Evolutionary conservation across 1,140 invertebrate genomes (phyloP).

Genomic region (Euglossa dilemma): DNA sequence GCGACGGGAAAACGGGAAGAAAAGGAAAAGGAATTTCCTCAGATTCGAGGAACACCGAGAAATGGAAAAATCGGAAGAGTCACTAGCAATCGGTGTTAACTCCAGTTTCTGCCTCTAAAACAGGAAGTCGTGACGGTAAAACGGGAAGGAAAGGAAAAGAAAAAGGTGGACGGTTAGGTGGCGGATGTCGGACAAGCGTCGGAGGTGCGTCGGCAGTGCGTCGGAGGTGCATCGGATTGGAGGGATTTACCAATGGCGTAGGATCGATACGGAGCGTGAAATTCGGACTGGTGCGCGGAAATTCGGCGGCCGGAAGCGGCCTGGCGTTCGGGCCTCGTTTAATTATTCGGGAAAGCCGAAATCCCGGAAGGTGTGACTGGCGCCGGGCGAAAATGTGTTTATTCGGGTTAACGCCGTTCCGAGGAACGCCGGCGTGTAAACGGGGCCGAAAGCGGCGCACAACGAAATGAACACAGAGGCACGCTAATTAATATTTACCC

Average conservation of each 20-base stretch:
- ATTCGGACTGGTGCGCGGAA: conserved; percentile 14
- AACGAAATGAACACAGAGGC: conserved; percentile 79
- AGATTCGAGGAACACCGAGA: no score
- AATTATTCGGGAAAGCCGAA: conserved; percentile 50
- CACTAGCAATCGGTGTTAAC: no score
- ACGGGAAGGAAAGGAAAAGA: no score
- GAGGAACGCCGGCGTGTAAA: conserved; percentile 55
- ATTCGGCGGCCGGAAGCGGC: conserved; percentile 27
- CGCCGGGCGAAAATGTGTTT: conserved; percentile 54
- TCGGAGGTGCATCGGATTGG: no score
- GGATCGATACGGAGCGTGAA: conserved; percentile 20
- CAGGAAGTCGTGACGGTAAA: background rate
- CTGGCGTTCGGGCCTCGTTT: conserved; percentile 11
- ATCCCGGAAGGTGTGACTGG: conserved; percentile 52
- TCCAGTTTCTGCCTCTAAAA: background rate
- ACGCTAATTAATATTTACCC: conserved; percentile 26
- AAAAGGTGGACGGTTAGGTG: background rate
- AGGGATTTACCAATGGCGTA: background rate
- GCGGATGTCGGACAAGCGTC: background rate
- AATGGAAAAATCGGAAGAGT: no score
- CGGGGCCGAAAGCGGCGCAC: conserved; percentile 67
- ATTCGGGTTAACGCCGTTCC: conserved; percentile 51
- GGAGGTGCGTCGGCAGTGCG: no score
- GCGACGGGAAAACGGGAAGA: background rate
- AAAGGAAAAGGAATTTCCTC: no score